A percentile compares a stretch with the other conserved stretches of the same genome.
Conservation (phyloP, 1,140 invertebrate genomes). For the Drosophila triauraria region DNA sequence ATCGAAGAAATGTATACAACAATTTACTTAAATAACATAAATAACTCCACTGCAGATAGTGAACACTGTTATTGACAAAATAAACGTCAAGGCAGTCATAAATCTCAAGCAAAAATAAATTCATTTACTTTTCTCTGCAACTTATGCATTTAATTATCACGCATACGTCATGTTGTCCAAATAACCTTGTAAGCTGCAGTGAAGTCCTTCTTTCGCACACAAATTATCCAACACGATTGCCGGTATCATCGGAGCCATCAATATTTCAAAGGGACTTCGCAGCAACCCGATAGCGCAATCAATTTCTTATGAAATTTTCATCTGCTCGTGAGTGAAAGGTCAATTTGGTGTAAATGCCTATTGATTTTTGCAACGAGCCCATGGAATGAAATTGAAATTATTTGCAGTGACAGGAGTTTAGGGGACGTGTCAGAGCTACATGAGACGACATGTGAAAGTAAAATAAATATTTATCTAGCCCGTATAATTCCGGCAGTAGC, state of each 20-base stretch:
- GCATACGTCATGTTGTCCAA: conserved; percentile 26
- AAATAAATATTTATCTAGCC: conserved; percentile 71
- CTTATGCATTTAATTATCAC: conserved; percentile 18
- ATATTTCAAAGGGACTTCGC: conserved; percentile 45
- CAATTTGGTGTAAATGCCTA: conserved; percentile 63
- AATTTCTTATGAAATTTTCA: conserved; percentile 54
- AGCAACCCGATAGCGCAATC: conserved; percentile 29
- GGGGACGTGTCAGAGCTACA: conserved; percentile 58
- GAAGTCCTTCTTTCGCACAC: conserved; percentile 4
- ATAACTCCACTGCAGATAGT: background rate
- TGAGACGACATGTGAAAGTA: conserved; percentile 56
- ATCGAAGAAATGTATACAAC: background rate
- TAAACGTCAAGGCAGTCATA: conserved; percentile 9
- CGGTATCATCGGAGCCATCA: conserved; percentile 18
- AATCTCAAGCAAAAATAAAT: background rate
- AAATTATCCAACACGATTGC: conserved; percentile 18
- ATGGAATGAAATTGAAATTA: conserved; percentile 73
- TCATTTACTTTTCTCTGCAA: background rate
- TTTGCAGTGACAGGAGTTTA: conserved; percentile 71
- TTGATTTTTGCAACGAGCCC: conserved; percentile 40
- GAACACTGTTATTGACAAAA: background rate
- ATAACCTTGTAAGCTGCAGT: conserved; percentile 13
- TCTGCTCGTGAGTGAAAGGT: conserved; percentile 40
- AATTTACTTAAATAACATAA: background rate
- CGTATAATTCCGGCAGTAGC: conserved; percentile 37